Conservation (phyloP, 2,888 invertebrate genomes). For the Neoitamus cyanurus region DNA sequence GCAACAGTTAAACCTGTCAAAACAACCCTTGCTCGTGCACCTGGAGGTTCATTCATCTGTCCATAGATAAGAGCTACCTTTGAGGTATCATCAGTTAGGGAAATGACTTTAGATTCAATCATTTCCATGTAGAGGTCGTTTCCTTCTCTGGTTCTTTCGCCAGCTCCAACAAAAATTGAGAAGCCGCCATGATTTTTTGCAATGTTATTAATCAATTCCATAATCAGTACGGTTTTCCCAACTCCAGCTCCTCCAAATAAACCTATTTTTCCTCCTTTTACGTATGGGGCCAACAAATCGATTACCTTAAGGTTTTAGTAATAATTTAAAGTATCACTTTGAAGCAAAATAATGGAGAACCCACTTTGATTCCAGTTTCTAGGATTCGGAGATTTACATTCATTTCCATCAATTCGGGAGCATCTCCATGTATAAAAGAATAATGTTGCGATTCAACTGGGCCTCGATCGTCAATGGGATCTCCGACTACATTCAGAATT, state of each 20-base stretch:
- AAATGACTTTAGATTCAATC: slow-evolving; percentile 94
- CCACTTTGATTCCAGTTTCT: slow-evolving; percentile 85
- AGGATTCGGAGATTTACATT: slow-evolving; percentile 91
- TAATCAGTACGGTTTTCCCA: slow-evolving; percentile 94
- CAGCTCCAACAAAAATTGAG: slow-evolving; percentile 96
- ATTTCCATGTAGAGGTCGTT: slow-evolving; percentile 96
- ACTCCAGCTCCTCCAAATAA: slow-evolving; percentile 95
- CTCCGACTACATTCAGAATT: slow-evolving; percentile 93
- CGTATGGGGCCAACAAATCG: slow-evolving; percentile 91
- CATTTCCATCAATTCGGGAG: slow-evolving; percentile 92
- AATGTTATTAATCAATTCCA: slow-evolving; percentile 96
- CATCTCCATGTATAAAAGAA: slow-evolving; percentile 89
- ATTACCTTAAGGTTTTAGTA: slow-evolving; percentile 73
- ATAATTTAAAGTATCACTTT: neutral
- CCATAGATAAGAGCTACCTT: slow-evolving; percentile 90
- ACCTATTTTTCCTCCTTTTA: slow-evolving; percentile 94
- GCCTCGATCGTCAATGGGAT: slow-evolving; percentile 87
- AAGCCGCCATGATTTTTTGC: slow-evolving; percentile 97
- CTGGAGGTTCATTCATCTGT: slow-evolving; percentile 97
- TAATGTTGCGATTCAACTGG: slow-evolving; percentile 82
- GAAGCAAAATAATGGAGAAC: neutral
- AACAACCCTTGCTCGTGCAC: slow-evolving; percentile 93
- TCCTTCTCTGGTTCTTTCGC: slow-evolving; percentile 93
- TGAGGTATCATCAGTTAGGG: slow-evolving; percentile 87
- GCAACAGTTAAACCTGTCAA: slow-evolving; percentile 92